Base-by-base conservation (phyloP, 2,888 invertebrate species). In the Allolobophora icterica region DNA sequence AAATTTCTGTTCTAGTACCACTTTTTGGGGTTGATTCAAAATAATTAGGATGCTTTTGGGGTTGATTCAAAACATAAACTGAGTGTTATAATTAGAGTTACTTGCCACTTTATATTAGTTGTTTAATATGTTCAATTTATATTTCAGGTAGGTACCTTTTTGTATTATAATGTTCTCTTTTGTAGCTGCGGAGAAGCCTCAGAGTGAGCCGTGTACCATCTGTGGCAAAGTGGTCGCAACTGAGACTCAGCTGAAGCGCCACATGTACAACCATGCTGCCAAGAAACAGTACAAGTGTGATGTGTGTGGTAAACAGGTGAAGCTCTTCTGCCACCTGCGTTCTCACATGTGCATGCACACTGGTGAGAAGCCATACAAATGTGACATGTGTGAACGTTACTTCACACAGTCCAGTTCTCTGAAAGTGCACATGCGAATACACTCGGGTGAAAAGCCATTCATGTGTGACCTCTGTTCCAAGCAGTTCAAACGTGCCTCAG, bases 251-350 rank as follows among this genome's bases (percentile, higher is more conserved):
- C 71, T 71, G n/a, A 71, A n/a, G 71, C 71, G 71, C 30, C 71
- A 71, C 71, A 71, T 71, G 71, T 71, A n/a, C 71, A 71, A 71
- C n/a, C 71, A 71, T 71, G 71, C 71, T n/a, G 71, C 71, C n/a
- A n/a, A 71, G 71, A 71, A 71, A 13, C 71, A 71, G 71, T 71
- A 71, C 71, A 71, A 30, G n/a, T 71, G 71, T n/a, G 71, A n/a
- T n/a, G n/a, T 71, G 71, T 71, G 71, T 71, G 71, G 71, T n/a
- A 71, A 71, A 71, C 71, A 71, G 71, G 71, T 71, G 71, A 71
- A 71, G 71, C 71, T n/a, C 71, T 71, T 71, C 71, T 71, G 71
- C 71, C 71, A 71, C 71, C 71, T 71, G 71, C 71, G 71, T 17
- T 30, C 71, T 71, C 71, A 71, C 71, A 71, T 71, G 71, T 71